Evolutionary conservation across 2,888 invertebrate genomes (phyloP), one percentile per base, ranked within the genome.

Genomic region (Sarcophaga variegata): DNA sequence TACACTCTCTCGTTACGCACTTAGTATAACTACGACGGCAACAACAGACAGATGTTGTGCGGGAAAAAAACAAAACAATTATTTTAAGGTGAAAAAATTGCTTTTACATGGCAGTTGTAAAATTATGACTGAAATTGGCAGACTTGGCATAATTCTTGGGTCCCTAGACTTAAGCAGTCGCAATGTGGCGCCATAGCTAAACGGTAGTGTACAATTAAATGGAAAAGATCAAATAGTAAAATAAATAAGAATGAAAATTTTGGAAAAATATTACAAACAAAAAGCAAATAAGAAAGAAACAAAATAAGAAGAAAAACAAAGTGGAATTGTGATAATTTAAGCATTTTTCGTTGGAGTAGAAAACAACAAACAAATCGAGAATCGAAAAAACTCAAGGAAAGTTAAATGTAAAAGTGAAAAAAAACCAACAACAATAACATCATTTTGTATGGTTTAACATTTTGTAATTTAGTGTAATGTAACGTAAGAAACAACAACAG

Each of bases 131-230:
- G 81, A 66, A 79, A 81, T 81, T 66, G 76, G 62, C 71, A 84
- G 78, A 81, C 83, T 84, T 81, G 71, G 75, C 84, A 81, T 71
- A 76, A 76, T 82, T 84, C 54, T 69, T 82, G 62, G 71, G 76
- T 79, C 59, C 84, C 81, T 72, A 82, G 84, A 79, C 76, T 45
- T 76, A 47, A 63, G 67, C 87, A 87, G 87, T 81, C 79, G 79
- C 77, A 78, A 71, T 78, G 85, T 83, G 85, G 83, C 88, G 83
- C 83, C 81, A 67, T 66, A 81, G 85, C 60, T 78, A 81, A 83
- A 78, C 74, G 85, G 80, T 85, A 71, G 78, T 54, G 54, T 14
- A 54, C 12, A 4, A 54, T 54, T 54, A 17, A 54, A 54, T 14
- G 5, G 54, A 54, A 17, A 1, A 3, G 3, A 54, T 0, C 17